Conservation (phyloP, 2,888 invertebrate species). For the Nebria brevicollis region DNA sequence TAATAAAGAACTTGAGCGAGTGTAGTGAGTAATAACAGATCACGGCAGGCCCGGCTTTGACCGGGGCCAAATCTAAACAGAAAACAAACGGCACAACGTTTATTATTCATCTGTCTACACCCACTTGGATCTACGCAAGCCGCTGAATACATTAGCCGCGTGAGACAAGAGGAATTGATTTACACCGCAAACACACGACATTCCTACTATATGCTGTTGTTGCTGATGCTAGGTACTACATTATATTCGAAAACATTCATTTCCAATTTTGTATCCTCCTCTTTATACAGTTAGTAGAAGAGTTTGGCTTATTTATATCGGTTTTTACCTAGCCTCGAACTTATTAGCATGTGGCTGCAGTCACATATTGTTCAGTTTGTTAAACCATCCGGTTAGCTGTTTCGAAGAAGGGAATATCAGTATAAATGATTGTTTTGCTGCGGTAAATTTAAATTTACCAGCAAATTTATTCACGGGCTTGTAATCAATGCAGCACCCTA, state of each 20-base stretch:
- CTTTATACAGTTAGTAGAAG: neutral
- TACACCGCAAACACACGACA: conserved; percentile 43
- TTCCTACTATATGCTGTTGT: conserved; percentile 16
- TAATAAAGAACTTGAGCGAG: neutral
- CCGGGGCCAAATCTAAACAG: conserved; percentile 28
- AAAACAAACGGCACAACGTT: conserved; percentile 45
- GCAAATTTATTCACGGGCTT: too few relatives aligned
- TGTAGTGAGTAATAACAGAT: neutral
- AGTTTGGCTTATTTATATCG: neutral
- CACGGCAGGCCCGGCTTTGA: neutral
- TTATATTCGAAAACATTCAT: neutral
- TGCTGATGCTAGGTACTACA: neutral
- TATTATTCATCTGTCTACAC: conserved; percentile 48
- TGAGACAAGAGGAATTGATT: conserved; percentile 33
- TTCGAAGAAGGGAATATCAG: neutral
- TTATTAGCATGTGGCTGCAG: neutral
- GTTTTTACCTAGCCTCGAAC: neutral
- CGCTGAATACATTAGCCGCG: conserved; percentile 35
- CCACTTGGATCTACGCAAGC: conserved; percentile 43
- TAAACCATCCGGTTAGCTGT: neutral
- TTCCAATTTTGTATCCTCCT: neutral
- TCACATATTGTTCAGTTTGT: neutral
- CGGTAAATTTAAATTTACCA: neutral
- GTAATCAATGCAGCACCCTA: too few relatives aligned
- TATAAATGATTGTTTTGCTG: neutral